Evolutionary conservation across 2,113 vertebrate species (phyloP).

Genomic region (Monarcha castaneiventris): DNA sequence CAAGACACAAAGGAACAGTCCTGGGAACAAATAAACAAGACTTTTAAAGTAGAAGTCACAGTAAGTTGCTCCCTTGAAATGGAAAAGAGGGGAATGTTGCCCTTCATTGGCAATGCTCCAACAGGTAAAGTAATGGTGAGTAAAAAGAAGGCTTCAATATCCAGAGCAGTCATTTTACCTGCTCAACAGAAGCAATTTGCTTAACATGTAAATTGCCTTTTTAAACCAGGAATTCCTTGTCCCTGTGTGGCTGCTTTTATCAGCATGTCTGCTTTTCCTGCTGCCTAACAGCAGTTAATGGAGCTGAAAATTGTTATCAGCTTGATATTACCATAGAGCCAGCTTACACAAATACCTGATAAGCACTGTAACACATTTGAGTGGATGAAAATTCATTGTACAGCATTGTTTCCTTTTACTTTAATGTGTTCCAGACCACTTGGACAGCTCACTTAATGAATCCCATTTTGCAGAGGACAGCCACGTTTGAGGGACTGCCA

Average conservation of each 20-base stretch:
- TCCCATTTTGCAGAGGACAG: conserved; percentile 13
- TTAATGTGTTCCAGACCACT: conserved; percentile 50
- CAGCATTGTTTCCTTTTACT: neutral
- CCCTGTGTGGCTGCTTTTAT: neutral
- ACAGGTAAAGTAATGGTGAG: neutral
- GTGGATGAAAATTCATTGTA: neutral
- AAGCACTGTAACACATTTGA: neutral
- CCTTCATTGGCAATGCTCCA: neutral
- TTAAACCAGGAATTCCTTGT: neutral
- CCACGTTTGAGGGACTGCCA: conserved; percentile 1
- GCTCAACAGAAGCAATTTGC: neutral
- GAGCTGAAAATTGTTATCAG: conserved; percentile 14
- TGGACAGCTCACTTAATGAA: conserved; percentile 37
- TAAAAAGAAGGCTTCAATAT: neutral
- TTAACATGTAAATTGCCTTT: neutral
- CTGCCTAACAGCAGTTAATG: neutral
- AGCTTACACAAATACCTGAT: conserved; percentile 26
- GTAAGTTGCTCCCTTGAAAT: neutral
- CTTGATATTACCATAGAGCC: neutral
- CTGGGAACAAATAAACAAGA: neutral
- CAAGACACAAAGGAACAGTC: neutral
- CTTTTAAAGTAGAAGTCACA: neutral
- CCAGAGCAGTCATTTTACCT: neutral
- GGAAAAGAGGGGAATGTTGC: neutral
- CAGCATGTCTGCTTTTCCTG: neutral